Evolutionary conservation across 2,113 vertebrate species (phyloP), one percentile per base, ranked within the genome.

Genomic region (Odontesthes bonariensis): DNA sequence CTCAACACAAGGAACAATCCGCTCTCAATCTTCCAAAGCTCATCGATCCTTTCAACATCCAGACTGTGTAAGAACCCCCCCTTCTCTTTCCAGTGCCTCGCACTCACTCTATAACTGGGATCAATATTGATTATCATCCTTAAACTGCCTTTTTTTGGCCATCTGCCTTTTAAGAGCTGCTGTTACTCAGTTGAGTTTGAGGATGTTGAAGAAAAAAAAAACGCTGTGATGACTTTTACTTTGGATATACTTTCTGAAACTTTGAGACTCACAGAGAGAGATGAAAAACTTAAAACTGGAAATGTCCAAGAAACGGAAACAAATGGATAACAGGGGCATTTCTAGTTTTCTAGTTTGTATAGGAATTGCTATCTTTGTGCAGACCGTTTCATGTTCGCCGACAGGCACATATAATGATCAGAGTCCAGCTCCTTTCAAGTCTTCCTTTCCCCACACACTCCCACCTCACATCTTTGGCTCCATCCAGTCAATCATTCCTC

Each of bases 401-500:
- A 7, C 11, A 49, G 13, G 2, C 12, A 17, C 14, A 42, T 47
- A 20, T 52, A 27, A 17, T 42, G 58, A 59, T 56, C 33, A 62
- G 42, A 9, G 35, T 56, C 61, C 51, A 53, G 58, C 65, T 83
- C 49, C 38, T 35, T 54, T 32, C 20, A 62, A 47, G 42, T 57
- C 51, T 73, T 54, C 33, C 64, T 68, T 19, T 27, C 69, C 55
- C 55, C 40, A 38, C 35, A 35, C 76, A n/a, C 42, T 86, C 60
- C 80, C 53, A 49, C 79, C 58, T 33, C 60, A 40, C 67, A 69
- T 60, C 40, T 32, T 59, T 13, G 51, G 61, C 72, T 75, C 61
- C 33, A 52, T 56, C 69, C 84, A 80, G 92, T 98, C 96, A 96
- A 98, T 99, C 97, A 97, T 91, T 86, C 89, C 91, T 95, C 95